phyloP scores from a whole-genome alignment of 2,113 vertebrate genomes.

The Heptranchias perlo region DNA sequence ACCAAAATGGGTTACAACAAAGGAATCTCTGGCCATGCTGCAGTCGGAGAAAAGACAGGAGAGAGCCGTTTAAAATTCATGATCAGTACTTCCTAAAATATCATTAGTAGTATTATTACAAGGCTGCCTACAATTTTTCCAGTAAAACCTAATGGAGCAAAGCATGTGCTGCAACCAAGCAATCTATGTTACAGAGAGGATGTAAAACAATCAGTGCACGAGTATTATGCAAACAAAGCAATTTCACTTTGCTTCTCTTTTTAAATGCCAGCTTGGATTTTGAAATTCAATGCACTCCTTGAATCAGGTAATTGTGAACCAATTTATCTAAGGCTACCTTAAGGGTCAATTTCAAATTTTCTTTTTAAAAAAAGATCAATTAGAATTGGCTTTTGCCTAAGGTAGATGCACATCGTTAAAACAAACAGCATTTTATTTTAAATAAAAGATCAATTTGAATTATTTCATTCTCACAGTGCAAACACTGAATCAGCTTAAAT shows the following conservation, averaged over 20 bases:
- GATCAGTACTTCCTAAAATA: background rate
- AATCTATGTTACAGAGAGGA: background rate
- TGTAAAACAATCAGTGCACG: background rate
- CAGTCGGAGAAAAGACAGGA: background rate
- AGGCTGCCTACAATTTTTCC: background rate
- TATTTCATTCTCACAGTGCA: constrained; percentile 5
- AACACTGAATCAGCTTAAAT: constrained; percentile 29
- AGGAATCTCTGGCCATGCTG: background rate
- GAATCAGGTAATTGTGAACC: background rate
- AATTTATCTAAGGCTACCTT: background rate
- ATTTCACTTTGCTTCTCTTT: background rate
- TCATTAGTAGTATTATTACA: constrained; percentile 25
- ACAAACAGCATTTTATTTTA: constrained; percentile 47
- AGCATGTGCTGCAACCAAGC: constrained; percentile 2
- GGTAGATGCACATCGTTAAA: constrained; percentile 51
- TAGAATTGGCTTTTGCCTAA: constrained; percentile 49
- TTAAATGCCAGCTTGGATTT: background rate
- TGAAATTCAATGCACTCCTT: constrained; percentile 3
- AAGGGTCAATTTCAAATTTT: constrained; percentile 27
- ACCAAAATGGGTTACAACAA: background rate
- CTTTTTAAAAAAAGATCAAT: constrained; percentile 49
- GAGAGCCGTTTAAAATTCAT: constrained; percentile 6
- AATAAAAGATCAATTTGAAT: constrained; percentile 40
- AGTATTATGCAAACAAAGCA: background rate
- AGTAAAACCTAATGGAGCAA: constrained; percentile 29